phyloP scores from a whole-genome alignment of 2,888 invertebrate species.

The Calliopum simillimum region DNA sequence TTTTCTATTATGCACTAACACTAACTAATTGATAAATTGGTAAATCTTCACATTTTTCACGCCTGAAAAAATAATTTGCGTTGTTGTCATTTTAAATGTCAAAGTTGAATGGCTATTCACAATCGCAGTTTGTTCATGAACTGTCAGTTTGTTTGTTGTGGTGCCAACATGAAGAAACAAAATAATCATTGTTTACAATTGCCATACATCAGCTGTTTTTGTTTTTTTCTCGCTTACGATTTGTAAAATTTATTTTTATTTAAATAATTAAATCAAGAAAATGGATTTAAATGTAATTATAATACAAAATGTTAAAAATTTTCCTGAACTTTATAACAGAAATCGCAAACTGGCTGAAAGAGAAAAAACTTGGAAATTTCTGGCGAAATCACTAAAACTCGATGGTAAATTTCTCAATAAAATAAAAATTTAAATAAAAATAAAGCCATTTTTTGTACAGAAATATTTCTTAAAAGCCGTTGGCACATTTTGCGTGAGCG shows the following conservation, averaged over 20 bases:
- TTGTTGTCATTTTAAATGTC: constrained; percentile 1
- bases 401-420: constrained; percentile 42
- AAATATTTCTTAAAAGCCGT: constrained; percentile 48
- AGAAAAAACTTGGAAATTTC: constrained; percentile 44
- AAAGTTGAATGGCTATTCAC: too few species aligned
- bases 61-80: neutral
- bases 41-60: neutral
- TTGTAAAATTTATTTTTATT: too few species aligned
- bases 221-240: neutral
- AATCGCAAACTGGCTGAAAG: constrained; percentile 41
- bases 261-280: neutral
- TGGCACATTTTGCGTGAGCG: constrained; percentile 49
- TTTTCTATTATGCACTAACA: neutral
- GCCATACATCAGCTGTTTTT: too few species aligned
- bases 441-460: constrained; percentile 33
- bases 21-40: neutral
- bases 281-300: constrained; percentile 48
- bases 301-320: constrained; percentile 48
- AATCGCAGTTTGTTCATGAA: too few species aligned
- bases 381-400: constrained; percentile 45
- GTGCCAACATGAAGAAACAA: neutral
- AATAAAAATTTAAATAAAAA: neutral
- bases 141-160: neutral
- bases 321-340: constrained; percentile 46
- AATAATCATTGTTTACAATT: too few species aligned